These are phyloP conservation scores for Lochmaea capreae DNA, from an alignment of 2,888 invertebrate genomes.

Conservation along the genomic window DNA sequence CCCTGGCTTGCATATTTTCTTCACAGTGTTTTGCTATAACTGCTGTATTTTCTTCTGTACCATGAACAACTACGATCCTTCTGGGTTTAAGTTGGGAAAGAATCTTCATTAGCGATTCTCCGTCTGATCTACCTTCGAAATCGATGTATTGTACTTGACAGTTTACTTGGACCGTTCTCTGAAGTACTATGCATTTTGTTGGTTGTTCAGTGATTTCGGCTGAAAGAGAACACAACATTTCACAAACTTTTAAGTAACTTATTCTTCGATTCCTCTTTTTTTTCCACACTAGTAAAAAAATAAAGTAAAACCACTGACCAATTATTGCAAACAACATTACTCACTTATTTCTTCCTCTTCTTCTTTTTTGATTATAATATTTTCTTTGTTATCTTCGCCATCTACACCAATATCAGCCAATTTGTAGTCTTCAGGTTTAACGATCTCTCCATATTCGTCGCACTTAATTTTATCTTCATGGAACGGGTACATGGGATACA, in stretches of 20 bases:
- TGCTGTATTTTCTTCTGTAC: conserved; percentile 76
- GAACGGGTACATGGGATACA: conserved; percentile 97
- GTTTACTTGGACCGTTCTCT: conserved; percentile 81
- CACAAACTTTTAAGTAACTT: no score
- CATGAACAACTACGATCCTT: conserved; percentile 83
- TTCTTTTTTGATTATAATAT: conserved; percentile 74
- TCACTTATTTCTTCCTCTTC: conserved; percentile 60
- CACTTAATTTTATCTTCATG: conserved; percentile 89
- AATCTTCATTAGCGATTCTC: conserved; percentile 85
- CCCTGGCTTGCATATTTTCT: conserved; percentile 75
- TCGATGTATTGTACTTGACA: conserved; percentile 95
- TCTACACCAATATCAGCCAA: conserved; percentile 79
- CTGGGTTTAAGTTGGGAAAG: conserved; percentile 84
- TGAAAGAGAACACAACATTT: conserved; percentile 37
- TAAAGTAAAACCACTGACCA: no score
- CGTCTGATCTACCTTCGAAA: conserved; percentile 94
- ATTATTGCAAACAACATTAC: no score
- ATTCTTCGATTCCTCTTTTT: no score
- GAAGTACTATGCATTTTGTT: conserved; percentile 86
- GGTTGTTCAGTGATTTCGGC: conserved; percentile 80
- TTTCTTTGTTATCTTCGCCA: conserved; percentile 77
- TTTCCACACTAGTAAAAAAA: no score
- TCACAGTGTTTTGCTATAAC: conserved; percentile 76
- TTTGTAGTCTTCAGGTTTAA: conserved; percentile 92
- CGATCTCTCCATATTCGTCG: conserved; percentile 97